phyloP scores from a whole-genome alignment of 1,140 invertebrate species.

The Drosophila athabasca region DNA sequence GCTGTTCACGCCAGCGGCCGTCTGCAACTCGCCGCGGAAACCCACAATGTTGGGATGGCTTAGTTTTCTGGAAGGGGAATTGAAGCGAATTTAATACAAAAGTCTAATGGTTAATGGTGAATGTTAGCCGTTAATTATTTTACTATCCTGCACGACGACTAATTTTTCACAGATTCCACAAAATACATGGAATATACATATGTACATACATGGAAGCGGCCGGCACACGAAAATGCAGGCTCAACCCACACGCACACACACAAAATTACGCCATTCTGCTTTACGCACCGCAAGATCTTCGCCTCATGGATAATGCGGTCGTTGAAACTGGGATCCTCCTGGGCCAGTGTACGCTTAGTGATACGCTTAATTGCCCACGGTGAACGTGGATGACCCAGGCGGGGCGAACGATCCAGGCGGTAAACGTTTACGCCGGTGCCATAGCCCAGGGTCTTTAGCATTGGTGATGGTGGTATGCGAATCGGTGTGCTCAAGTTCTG shows the following conservation, averaged over 20 bases:
- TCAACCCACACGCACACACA: slow-evolving; percentile 30
- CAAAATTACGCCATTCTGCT: slow-evolving; percentile 1
- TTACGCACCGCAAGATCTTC: slow-evolving; percentile 82
- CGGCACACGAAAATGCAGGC: slow-evolving; percentile 42
- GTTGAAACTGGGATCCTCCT: slow-evolving; percentile 77
- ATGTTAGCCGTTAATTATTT: slow-evolving; percentile 14
- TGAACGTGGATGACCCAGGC: slow-evolving; percentile 87
- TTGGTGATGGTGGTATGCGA: slow-evolving; percentile 73
- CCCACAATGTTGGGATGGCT: slow-evolving; percentile 94
- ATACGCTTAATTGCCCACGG: slow-evolving; percentile 93
- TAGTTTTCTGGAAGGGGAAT: slow-evolving; percentile 86
- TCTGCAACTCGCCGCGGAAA: slow-evolving; percentile 88
- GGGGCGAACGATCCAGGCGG: slow-evolving; percentile 89
- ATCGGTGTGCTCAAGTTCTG: slow-evolving; percentile 70
- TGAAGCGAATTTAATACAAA: slow-evolving; percentile 1
- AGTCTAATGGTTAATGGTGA: neutral
- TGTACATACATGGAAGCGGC: slow-evolving; percentile 21
- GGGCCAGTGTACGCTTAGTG: slow-evolving; percentile 71
- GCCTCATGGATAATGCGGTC: slow-evolving; percentile 89
- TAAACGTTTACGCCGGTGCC: slow-evolving; percentile 90
- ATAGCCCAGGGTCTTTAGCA: slow-evolving; percentile 75
- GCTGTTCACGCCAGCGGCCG: slow-evolving; percentile 86
- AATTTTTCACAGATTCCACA: too few relatives aligned
- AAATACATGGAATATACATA: too few relatives aligned
- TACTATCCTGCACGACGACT: too few relatives aligned